Evolutionary conservation across 1,140 invertebrate genomes (phyloP).

Genomic region (Leptinotarsa undecemlineata): DNA sequence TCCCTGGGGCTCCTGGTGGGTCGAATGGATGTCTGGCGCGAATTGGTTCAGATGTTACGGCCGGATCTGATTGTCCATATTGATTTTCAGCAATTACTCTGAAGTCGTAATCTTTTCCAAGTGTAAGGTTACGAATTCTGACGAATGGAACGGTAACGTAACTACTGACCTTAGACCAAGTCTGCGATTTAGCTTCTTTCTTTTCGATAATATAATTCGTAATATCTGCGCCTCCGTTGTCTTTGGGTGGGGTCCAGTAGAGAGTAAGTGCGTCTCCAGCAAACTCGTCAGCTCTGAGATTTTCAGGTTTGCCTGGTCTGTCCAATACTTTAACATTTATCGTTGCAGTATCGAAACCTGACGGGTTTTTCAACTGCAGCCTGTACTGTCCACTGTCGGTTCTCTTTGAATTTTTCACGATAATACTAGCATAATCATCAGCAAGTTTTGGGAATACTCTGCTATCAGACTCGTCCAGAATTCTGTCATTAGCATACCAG

Average conservation of each 20-base stretch:
- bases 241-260: constrained; percentile 94
- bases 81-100: constrained; percentile 97
- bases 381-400: constrained; percentile 91
- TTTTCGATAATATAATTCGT: constrained; percentile 98
- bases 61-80: constrained; percentile 93
- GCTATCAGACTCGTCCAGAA: constrained; percentile 73
- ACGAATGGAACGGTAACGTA: constrained; percentile 88
- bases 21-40: constrained; percentile 94
- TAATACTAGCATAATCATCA: constrained; percentile 87
- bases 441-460: constrained; percentile 82
- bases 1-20: constrained; percentile 86
- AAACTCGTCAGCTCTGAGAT: constrained; percentile 89
- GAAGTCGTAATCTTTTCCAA: constrained; percentile 95
- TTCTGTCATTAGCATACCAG: constrained; percentile 87
- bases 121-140: constrained; percentile 86
- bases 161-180: constrained; percentile 90
- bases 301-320: constrained; percentile 83
- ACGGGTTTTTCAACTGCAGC: constrained; percentile 90
- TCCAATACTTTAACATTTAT: constrained; percentile 94
- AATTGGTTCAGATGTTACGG: constrained; percentile 84
- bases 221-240: constrained; percentile 92
- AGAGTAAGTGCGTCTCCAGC: constrained; percentile 93
- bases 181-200: constrained; percentile 77
- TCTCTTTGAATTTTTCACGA: constrained; percentile 89
- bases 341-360: constrained; percentile 91